phyloP scores from a whole-genome alignment of 2,797 vertebrate genomes.

The Sebastes oblongus region DNA sequence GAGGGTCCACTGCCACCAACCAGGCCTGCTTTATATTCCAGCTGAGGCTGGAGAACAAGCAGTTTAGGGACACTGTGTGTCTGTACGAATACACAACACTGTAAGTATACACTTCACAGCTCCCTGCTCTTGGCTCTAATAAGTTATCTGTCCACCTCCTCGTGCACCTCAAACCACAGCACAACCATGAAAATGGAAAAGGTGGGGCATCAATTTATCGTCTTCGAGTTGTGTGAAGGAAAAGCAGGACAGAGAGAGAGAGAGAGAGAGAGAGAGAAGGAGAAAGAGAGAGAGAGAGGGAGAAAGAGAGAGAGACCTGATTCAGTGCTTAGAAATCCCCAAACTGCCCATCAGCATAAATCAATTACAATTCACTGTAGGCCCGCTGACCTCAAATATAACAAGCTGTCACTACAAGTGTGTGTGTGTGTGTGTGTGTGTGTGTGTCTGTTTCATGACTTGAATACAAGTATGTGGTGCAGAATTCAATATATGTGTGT shows the following conservation, averaged over 20 bases:
- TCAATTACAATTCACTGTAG: slow-evolving; percentile 62
- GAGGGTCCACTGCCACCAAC: slow-evolving; percentile 18
- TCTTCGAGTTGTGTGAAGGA: not conserved
- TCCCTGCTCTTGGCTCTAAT: slow-evolving; percentile 17
- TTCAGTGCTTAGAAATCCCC: slow-evolving; percentile 44
- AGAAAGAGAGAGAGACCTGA: not conserved
- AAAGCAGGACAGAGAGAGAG: slow-evolving; percentile 18
- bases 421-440: not conserved
- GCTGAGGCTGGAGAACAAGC: slow-evolving; percentile 31
- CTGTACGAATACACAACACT: slow-evolving; percentile 52
- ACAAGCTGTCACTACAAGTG: slow-evolving; percentile 62
- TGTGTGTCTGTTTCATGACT: slow-evolving; percentile 49
- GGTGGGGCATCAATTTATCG: slow-evolving; percentile 10
- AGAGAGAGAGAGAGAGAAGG: not conserved
- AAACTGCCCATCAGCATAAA: slow-evolving; percentile 66
- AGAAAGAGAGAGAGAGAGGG: not conserved
- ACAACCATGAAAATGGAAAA: slow-evolving; percentile 60
- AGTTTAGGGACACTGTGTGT: slow-evolving; percentile 44
- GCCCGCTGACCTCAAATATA: slow-evolving; percentile 63
- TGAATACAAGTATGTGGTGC: slow-evolving; percentile 51
- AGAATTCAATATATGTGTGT: slow-evolving; percentile 17
- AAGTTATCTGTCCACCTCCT: slow-evolving; percentile 49
- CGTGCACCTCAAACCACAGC: slow-evolving; percentile 28
- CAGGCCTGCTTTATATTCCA: slow-evolving; percentile 64
- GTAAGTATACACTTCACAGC: slow-evolving; percentile 49